Base-by-base conservation (phyloP, 1,140 invertebrate species). In the Rhopalosiphum padi region DNA sequence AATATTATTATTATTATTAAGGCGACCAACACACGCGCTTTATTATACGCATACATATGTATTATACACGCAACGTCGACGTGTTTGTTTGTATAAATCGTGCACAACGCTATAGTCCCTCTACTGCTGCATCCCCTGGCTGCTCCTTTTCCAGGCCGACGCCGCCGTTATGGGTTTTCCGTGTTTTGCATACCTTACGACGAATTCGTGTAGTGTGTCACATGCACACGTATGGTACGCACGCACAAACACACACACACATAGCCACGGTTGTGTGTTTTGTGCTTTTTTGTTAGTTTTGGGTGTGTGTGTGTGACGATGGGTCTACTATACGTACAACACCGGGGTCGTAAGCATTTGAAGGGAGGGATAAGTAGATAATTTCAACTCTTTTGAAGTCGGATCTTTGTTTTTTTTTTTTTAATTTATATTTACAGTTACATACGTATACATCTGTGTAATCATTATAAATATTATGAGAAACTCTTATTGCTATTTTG, bases 161-260 rank as follows among this genome's bases (percentile, higher is more conserved):
- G 5, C 90, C 18, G 8, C 23, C 46, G 35, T 93, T 93, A 93
- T 85, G 91, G 35, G 91, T 82, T 86, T 93, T 93, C 37, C 91
- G 91, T 93, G 91, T 93, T 93, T 93, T 86, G 91, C 91, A 93
- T 93, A 93, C 91, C 82, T 92, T 82, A 77, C 15, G 43, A 37
- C 9, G 18, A 51, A 51, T 88, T 87, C 30, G 25, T 48, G 41
- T 30, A 37, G n/a, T 82, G 35, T 82, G 60, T 68, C 25, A 89
- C n/a, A 22, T 53, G 41, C 41, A 30, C 37, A n/a, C 41, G 60
- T 35, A 37, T 46, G 53, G 35, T 15, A 30, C 30, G 41, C 48
- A n/a, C 85, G 22, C 89, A 43, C 35, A 55, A 35, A n/a, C 90
- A 21, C 60, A 46, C 22, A 55, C 18, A 43, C 55, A 30, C 22